Conservation (phyloP, 2,797 vertebrate genomes). For the Danio kyathit region DNA sequence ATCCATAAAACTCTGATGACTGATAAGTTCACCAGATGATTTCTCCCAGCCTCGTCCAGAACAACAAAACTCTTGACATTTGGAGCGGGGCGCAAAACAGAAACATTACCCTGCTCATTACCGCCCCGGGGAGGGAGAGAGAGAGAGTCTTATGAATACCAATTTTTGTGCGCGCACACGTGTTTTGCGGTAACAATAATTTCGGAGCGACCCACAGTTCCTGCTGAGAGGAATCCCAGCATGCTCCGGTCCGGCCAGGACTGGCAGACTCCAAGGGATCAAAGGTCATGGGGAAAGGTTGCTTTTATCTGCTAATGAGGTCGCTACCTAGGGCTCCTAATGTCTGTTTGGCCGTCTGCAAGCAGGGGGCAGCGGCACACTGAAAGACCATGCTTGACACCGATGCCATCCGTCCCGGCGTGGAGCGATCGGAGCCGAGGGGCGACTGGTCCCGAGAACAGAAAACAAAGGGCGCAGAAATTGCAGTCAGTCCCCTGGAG, state of each 20-base stretch:
- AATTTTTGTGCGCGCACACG: slow-evolving; percentile 51
- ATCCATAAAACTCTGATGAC: slow-evolving; percentile 21
- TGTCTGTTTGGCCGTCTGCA: slow-evolving; percentile 70
- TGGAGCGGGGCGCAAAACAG: slow-evolving; percentile 60
- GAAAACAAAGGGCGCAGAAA: slow-evolving; percentile 67
- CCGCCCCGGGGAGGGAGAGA: slow-evolving; percentile 24
- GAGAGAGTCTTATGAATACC: slow-evolving; percentile 58
- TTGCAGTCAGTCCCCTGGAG: slow-evolving; percentile 69
- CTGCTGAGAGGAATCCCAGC: slow-evolving; percentile 73
- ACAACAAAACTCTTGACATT: slow-evolving; percentile 57
- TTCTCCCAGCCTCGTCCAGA: slow-evolving; percentile 57
- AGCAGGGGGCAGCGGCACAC: slow-evolving; percentile 43
- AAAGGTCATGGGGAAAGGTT: slow-evolving; percentile 79
- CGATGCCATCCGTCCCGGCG: slow-evolving; percentile 74
- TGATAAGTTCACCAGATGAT: slow-evolving; percentile 51
- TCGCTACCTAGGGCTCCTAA: slow-evolving; percentile 78
- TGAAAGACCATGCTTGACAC: slow-evolving; percentile 75
- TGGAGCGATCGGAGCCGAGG: slow-evolving; percentile 50
- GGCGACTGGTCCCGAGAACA: slow-evolving; percentile 62
- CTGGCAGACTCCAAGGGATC: slow-evolving; percentile 80
- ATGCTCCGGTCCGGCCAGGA: slow-evolving; percentile 70
- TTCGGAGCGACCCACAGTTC: slow-evolving; percentile 66
- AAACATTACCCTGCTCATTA: slow-evolving; percentile 46
- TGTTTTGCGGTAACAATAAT: slow-evolving; percentile 61
- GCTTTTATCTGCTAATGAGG: slow-evolving; percentile 87